Evolutionary conservation across 2,888 invertebrate species (phyloP).

Genomic region (Tipula lateralis): DNA sequence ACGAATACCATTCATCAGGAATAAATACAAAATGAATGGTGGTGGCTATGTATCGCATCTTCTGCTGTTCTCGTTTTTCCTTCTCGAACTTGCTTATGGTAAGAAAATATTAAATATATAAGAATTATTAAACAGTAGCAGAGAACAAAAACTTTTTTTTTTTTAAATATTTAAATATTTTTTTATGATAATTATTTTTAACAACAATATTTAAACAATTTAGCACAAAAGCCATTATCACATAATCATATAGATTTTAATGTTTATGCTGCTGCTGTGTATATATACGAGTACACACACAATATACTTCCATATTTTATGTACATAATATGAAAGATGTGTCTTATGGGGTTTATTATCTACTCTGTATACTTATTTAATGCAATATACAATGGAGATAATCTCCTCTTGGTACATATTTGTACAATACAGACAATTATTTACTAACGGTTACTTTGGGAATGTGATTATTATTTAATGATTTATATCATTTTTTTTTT

Average conservation of each 20-base stretch:
- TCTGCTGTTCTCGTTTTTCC: not conserved
- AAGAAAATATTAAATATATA: not conserved
- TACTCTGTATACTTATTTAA: not conserved
- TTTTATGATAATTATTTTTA: not conserved
- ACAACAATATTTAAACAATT: not conserved
- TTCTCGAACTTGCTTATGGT: conserved; percentile 28
- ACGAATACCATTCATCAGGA: not conserved
- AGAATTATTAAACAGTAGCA: too few species aligned
- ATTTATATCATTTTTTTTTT: not conserved
- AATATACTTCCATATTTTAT: not conserved
- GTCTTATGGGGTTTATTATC: conserved; percentile 24
- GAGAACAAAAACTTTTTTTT: too few species aligned
- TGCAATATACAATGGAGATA: not conserved
- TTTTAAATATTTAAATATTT: not conserved
- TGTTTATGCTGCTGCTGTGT: not conserved
- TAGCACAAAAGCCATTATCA: conserved; percentile 9
- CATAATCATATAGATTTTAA: conserved; percentile 3
- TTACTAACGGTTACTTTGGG: not conserved
- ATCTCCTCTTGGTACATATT: not conserved
- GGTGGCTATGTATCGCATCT: conserved; percentile 13
- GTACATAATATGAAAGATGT: not conserved
- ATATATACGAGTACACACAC: not conserved
- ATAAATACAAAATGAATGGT: conserved; percentile 26
- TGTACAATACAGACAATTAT: not conserved
- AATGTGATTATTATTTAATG: not conserved